phyloP scores from a whole-genome alignment of 2,113 vertebrate species.

The Cryptomyrus ogoouensis region DNA sequence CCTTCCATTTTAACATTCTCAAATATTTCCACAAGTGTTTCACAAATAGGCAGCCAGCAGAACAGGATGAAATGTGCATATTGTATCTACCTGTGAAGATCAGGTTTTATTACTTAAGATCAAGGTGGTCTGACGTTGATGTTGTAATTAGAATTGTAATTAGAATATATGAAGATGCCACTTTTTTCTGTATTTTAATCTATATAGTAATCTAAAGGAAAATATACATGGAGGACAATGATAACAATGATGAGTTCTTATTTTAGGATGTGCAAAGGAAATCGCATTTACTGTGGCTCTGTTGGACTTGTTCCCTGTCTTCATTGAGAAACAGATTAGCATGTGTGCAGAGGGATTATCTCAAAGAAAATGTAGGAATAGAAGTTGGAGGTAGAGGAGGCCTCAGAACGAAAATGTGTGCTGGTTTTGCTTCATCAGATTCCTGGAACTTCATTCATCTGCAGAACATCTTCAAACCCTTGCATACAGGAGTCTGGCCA shows the following conservation, averaged over 20 bases:
- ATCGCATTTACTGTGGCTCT: background rate
- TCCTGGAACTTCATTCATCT: background rate
- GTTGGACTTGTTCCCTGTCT: background rate
- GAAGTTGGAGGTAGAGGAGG: background rate
- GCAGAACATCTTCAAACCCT: constrained; percentile 1
- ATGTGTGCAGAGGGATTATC: background rate
- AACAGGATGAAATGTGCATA: background rate
- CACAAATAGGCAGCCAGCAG: background rate
- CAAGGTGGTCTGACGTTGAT: background rate
- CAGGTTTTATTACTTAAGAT: background rate
- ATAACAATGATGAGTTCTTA: background rate
- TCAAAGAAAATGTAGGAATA: background rate
- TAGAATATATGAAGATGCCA: background rate
- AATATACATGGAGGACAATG: background rate
- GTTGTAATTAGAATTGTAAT: background rate
- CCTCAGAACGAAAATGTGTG: background rate
- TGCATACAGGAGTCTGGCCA: background rate
- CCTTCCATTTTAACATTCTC: background rate
- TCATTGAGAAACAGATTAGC: background rate
- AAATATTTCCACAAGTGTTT: background rate
- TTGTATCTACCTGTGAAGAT: background rate
- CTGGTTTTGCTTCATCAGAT: background rate
- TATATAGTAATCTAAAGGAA: background rate
- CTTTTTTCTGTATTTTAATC: background rate
- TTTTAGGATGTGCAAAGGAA: background rate